Conservation (phyloP, 35 echinoderm and acorn worm genomes). For the Lytechinus pictus region DNA sequence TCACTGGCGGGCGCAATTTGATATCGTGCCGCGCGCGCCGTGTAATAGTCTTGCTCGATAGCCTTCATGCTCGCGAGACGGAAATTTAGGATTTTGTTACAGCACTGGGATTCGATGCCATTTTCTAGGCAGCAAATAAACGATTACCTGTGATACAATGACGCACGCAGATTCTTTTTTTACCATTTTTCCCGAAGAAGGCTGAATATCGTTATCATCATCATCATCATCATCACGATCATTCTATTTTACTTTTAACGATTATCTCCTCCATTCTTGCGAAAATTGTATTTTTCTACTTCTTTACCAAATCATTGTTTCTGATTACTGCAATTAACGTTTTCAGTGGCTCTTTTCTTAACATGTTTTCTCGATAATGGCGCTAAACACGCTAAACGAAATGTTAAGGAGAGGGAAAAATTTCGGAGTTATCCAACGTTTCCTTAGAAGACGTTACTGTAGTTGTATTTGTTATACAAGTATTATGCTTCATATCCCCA, state of each 20-base stretch:
- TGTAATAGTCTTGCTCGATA: not conserved
- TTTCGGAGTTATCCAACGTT: no score
- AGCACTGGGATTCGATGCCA: not conserved
- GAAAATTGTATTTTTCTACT: no score
- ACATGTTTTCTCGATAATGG: no score
- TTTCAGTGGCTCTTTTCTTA: no score
- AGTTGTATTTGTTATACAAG: no score
- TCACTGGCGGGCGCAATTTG: conserved; percentile 51
- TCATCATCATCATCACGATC: not conserved
- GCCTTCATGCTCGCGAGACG: not conserved
- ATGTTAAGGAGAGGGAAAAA: no score
- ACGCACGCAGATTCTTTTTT: not conserved
- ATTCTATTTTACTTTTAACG: not conserved
- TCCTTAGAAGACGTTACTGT: no score
- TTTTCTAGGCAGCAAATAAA: not conserved
- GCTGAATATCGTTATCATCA: not conserved
- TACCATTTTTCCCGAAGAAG: not conserved
- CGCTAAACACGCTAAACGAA: no score
- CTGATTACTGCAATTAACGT: no score
- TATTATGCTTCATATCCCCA: no score
- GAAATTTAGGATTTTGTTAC: conserved; percentile 5
- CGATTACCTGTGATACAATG: not conserved
- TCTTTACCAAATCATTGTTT: no score
- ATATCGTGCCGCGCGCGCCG: conserved; percentile 29
- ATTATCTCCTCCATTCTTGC: no score